Conservation (phyloP, 2,797 vertebrate genomes). For the Ataeniobius toweri region DNA sequence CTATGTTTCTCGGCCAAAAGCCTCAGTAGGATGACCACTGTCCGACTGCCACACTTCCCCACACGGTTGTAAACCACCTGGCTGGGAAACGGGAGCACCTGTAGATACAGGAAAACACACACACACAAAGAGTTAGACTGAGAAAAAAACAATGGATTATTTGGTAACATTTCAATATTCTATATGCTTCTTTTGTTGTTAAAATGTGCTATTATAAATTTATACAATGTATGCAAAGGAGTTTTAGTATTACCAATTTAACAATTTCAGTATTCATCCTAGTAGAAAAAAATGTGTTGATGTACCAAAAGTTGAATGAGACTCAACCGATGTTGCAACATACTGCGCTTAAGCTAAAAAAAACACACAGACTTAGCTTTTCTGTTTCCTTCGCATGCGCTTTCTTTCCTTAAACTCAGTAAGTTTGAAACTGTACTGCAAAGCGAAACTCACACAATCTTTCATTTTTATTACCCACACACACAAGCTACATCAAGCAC, state of each 20-base stretch:
- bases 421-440: conserved; percentile 38
- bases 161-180: not conserved
- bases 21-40: conserved; percentile 93
- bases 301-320: not conserved
- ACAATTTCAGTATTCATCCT: not conserved
- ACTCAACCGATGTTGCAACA: conserved; percentile 12
- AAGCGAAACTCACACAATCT: conserved; percentile 11
- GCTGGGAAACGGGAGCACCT: conserved; percentile 96
- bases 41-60: conserved; percentile 97
- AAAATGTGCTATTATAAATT: not conserved
- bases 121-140: not conserved
- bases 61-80: conserved; percentile 99
- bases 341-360: not conserved
- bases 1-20: conserved; percentile 93
- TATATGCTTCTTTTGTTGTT: not conserved
- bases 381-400: conserved; percentile 1
- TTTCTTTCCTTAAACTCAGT: conserved; percentile 22
- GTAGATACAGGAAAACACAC: conserved; percentile 11
- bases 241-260: too few relatives aligned
- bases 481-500: conserved; percentile 4
- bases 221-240: not conserved
- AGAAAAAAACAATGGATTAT: not conserved
- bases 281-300: not conserved
- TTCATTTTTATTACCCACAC: conserved; percentile 11
- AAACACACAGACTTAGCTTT: conserved; percentile 1